Conservation (phyloP, 1,140 invertebrate species). For the Zaprionus taronus region DNA sequence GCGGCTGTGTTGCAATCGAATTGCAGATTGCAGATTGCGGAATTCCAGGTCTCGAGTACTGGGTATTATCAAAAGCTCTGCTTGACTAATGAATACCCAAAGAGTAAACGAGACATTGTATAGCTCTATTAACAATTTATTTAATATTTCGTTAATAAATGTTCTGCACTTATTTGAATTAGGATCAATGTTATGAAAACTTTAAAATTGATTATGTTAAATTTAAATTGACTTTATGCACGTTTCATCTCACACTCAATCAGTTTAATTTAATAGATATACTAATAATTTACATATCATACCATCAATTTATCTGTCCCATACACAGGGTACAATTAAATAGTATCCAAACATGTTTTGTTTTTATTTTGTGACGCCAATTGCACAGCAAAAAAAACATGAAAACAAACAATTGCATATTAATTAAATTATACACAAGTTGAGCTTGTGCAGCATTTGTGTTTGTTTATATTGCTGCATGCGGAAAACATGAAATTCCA, state of each 20-base stretch:
- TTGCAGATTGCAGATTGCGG: conserved; percentile 35
- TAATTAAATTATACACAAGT: conserved; percentile 58
- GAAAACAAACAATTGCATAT: conserved; percentile 42
- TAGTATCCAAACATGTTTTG: conserved; percentile 7
- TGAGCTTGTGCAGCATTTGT: conserved; percentile 25
- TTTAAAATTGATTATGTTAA: no score
- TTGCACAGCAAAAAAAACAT: conserved; percentile 19
- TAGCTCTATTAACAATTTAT: neutral
- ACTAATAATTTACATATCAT: no score
- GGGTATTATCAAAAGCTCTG: neutral
- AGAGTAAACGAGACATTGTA: neutral
- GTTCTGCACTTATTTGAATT: neutral
- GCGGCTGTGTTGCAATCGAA: conserved; percentile 46
- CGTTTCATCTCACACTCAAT: neutral
- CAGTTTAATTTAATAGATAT: no score
- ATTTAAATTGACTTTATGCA: no score
- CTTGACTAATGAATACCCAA: neutral
- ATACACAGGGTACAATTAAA: conserved; percentile 24
- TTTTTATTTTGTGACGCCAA: conserved; percentile 7
- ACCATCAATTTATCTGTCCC: neutral
- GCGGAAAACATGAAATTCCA: conserved; percentile 30
- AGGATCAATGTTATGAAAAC: no score
- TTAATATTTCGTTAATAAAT: neutral
- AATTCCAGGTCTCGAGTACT: conserved; percentile 7
- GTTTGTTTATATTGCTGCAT: conserved; percentile 28